phyloP scores from a whole-genome alignment of 2,797 vertebrate species.

The Gallinago solitaria region DNA sequence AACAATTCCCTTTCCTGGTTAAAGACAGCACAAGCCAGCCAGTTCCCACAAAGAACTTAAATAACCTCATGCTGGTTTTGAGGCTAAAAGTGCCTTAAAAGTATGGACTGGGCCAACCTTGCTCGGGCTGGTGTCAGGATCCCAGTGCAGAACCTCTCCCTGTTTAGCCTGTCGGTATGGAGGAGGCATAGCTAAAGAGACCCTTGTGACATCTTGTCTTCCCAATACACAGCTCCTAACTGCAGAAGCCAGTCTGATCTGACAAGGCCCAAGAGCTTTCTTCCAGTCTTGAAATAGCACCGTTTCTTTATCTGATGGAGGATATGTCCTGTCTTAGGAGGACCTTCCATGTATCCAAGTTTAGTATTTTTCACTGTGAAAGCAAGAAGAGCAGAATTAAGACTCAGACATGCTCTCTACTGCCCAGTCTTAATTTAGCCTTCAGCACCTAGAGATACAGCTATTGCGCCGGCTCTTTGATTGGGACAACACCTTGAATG shows the following conservation, averaged over 20 bases:
- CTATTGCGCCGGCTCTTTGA: background rate
- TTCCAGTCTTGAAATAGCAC: background rate
- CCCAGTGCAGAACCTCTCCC: background rate
- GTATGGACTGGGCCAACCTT: background rate
- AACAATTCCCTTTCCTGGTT: background rate
- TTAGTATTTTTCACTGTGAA: background rate
- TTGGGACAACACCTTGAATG: background rate
- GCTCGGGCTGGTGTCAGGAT: background rate
- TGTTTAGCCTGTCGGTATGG: rapidly evolving
- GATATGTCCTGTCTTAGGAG: background rate
- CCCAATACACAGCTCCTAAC: background rate
- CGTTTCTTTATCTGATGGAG: background rate
- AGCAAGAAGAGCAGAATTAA: background rate
- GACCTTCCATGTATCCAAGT: background rate
- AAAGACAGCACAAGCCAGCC: background rate
- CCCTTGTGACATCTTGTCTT: background rate
- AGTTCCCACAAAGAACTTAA: background rate
- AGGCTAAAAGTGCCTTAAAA: background rate
- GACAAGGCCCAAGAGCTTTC: background rate
- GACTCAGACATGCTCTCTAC: background rate
- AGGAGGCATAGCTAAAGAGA: background rate
- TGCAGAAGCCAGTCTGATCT: background rate
- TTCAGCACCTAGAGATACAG: background rate
- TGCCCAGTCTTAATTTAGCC: background rate
- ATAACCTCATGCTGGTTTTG: background rate